Base-by-base conservation (phyloP, 2,888 invertebrate genomes). In the Drosophila mulleri region DNA sequence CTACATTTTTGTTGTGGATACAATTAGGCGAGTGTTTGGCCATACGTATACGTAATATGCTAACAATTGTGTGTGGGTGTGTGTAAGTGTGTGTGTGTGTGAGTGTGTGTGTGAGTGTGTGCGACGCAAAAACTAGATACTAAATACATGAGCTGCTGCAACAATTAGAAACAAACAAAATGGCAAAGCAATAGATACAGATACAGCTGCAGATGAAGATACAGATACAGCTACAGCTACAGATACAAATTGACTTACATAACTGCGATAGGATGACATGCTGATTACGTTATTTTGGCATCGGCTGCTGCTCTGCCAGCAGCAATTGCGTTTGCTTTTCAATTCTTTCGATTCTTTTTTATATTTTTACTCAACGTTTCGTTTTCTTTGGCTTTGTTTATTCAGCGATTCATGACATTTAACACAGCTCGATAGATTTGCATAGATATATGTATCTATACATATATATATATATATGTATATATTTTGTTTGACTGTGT, bases 211-310 rank as follows among this genome's bases (percentile, higher is more conserved):
- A 48, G 18, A 60, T 53, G 50, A 9, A 62, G 23, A 54, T 23
- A 47, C 50, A 48, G 52, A 29, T 9, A 8, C 29, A 29, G 29
- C 0, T 9, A 8, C 29, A 29, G 29, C 8, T 26, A 26, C 6
- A 67, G 75, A 62, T 72, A 54, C 35, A 62, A 66, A 72, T 77
- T 79, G 83, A 92, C 92, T 92, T 92, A 92, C 92, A 92, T 92
- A 92, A 92, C 90, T 92, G 81, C 92, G 91, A 87, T 92, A 92
- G 80, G 92, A 91, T 87, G 91, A 92, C 92, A 92, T 92, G 57
- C n/a, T 68, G 78, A 79, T 79, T 79, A 69, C 68, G 74, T 72
- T 77, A 62, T 67, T 80, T 80, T 84, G 80, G 78, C 84, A 83
- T 59, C 39, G 29, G 32, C 18, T 50, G 41, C 44, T 53, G 41